Base-by-base conservation (phyloP, 2,888 invertebrate species). In the Carabus problematicus region DNA sequence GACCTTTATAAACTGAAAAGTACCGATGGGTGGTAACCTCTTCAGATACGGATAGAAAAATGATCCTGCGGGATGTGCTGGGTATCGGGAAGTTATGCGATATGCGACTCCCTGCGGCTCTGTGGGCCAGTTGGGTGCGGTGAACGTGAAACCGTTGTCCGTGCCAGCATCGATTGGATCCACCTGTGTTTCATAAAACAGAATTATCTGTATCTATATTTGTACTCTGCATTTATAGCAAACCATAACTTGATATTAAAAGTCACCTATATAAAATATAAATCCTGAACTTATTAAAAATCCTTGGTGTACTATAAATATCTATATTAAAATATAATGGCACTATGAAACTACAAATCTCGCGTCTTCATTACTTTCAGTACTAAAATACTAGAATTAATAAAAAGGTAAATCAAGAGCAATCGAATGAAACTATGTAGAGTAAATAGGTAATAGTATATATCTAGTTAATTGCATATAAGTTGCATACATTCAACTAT, bases 71-170 rank as follows among this genome's bases (percentile, higher is more conserved):
- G 95, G 95, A 84, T 97, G 96, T 70, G 91, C 90, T 8, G 96
- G 97, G 81, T 91, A 92, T 74, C 90, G 89, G 56, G 94, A 91
- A 41, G 95, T 95, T 82, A 97, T 94, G 77, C 91, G 88, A 83
- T 93, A 92, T 74, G 95, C 93, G 74, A 91, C 91, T 74, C 94
- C 93, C 80, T 92, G 93, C 1, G 96, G 96, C 60, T 92, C 91
- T 16, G 95, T 94, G 63, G 94, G 93, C 96, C 97, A 97, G 84
- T 95, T 94, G 60, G 95, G 95, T n/a, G 97, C 93, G 14, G 96
- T 96, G 84, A 97, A 97, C 63, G 96, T 96, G 84, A 96, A 93
- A 3, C 97, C 97, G 82, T 94, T 94, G 85, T 97, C 96, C 52
- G 95, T 95, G 62, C 97, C 97, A 11, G 95, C 96, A 82, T 97